Base-by-base conservation (phyloP, 2,113 vertebrate genomes). In the Alaudala cheleensis region DNA sequence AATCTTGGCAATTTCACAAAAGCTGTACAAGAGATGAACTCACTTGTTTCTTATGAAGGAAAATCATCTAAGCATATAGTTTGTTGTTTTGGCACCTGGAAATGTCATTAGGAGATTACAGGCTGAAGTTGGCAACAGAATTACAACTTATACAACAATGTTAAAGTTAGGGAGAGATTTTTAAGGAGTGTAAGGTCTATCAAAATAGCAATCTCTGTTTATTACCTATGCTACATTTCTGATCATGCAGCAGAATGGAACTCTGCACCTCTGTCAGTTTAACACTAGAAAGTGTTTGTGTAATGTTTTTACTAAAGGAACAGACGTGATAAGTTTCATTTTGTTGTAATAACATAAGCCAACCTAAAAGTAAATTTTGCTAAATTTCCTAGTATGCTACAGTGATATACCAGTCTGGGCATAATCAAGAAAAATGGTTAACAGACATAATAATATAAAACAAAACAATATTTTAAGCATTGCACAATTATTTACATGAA, bases 31-130 rank as follows among this genome's bases (percentile, higher is more conserved):
- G 28, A 80, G 47, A 15, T 74, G 34, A 94, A 66, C 6, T 78
- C 23, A 21, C 8, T 51, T 34, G 6, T 74, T 88, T 74, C 39
- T 81, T 47, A 25, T 16, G 12, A 72, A 82, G 24, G 26, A 85
- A 49, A 1, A 2, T 39, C 6, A 24, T 65, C 28, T 29, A 79
- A 50, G n/a, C 31, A 50, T 25, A 57, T 2, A 44, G 23, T 2
- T 72, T 1, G 1, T 20, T 2, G 0, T 20, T 42, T 8, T 57
- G 33, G 64, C 18, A 37, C 14, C 17, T 50, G 5, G 10, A 72
- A 65, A 9, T 44, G 19, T 25, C 69, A 58, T 61, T 74, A 87
- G 31, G 23, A 74, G 14, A 49, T 7, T 24, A 67, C 5, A 76
- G 47, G 90, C 11, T 44, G 9, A 64, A 47, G 19, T 10, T 28